phyloP scores from a whole-genome alignment of 2,888 invertebrate species.

The Lasius fuliginosus region DNA sequence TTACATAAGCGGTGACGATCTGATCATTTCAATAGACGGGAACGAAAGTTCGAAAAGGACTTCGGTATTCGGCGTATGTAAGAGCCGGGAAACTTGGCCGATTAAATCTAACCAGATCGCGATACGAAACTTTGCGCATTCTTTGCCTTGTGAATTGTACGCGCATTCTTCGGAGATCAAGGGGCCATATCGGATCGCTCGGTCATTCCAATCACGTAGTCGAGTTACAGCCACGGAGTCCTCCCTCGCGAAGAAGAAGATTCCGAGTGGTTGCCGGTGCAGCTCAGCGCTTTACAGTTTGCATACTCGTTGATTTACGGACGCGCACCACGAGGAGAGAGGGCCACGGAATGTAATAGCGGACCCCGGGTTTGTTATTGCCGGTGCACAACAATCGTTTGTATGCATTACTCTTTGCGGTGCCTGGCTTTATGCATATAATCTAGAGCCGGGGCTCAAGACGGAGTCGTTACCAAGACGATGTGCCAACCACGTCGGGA shows the following conservation, averaged over 20 bases:
- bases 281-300: slow-evolving; percentile 47
- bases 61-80: neutral
- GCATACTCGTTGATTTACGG: slow-evolving; percentile 52
- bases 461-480: slow-evolving; percentile 44
- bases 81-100: neutral
- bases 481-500: slow-evolving; percentile 26
- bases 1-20: neutral
- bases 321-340: slow-evolving; percentile 14
- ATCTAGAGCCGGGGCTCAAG: slow-evolving; percentile 29
- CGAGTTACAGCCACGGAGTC: slow-evolving; percentile 46
- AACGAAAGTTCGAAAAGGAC: neutral
- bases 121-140: slow-evolving; percentile 12
- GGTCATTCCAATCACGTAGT: slow-evolving; percentile 64
- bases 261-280: slow-evolving; percentile 49
- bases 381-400: slow-evolving; percentile 53
- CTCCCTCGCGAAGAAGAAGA: slow-evolving; percentile 41
- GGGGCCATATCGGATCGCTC: slow-evolving; percentile 14
- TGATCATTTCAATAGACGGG: neutral
- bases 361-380: slow-evolving; percentile 39
- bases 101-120: slow-evolving; percentile 40
- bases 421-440: slow-evolving; percentile 52
- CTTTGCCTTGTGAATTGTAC: slow-evolving; percentile 13
- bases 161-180: slow-evolving; percentile 40
- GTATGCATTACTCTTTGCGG: slow-evolving; percentile 55
- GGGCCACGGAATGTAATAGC: slow-evolving; percentile 34